Conservation (phyloP, 2,113 vertebrate species). For the Ahaetulla prasina region DNA sequence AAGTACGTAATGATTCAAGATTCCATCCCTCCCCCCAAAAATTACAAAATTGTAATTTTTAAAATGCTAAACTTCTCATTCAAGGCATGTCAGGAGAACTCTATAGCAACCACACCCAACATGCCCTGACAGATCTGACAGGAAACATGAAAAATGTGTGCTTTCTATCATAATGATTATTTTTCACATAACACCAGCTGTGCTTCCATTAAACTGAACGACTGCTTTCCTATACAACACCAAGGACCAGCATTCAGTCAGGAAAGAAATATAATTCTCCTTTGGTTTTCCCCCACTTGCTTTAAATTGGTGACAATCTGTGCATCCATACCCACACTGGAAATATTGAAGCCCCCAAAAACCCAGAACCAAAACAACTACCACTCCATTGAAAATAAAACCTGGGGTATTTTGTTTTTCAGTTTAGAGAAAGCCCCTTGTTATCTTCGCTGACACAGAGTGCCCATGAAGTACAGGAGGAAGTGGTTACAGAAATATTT, state of each 20-base stretch:
- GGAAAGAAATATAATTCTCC: slow-evolving; percentile 71
- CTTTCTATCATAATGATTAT: slow-evolving; percentile 71
- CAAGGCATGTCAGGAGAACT: slow-evolving; percentile 51
- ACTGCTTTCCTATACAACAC: slow-evolving; percentile 62
- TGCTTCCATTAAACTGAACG: slow-evolving; percentile 64
- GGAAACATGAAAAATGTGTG: slow-evolving; percentile 65
- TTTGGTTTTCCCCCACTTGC: slow-evolving; percentile 70
- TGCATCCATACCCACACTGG: slow-evolving; percentile 51
- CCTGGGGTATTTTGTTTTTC: slow-evolving; percentile 26
- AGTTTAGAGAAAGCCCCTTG: slow-evolving; percentile 40
- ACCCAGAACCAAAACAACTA: background rate
- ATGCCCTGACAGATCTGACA: slow-evolving; percentile 66
- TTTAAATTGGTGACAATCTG: slow-evolving; percentile 75
- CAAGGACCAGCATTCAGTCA: slow-evolving; percentile 72
- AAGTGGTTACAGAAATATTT: slow-evolving; percentile 24
- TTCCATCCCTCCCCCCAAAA: slow-evolving; percentile 34
- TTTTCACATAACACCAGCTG: slow-evolving; percentile 74
- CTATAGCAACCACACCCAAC: slow-evolving; percentile 60
- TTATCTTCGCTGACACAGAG: slow-evolving; percentile 33
- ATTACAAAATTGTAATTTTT: slow-evolving; percentile 24
- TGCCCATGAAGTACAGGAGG: background rate
- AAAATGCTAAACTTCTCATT: slow-evolving; percentile 57
- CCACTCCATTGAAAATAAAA: background rate
- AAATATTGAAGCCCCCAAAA: slow-evolving; percentile 24
- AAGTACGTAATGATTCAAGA: slow-evolving; percentile 36